Base-by-base conservation (phyloP, 1,140 invertebrate species). In the Cecropterus lyciades region DNA sequence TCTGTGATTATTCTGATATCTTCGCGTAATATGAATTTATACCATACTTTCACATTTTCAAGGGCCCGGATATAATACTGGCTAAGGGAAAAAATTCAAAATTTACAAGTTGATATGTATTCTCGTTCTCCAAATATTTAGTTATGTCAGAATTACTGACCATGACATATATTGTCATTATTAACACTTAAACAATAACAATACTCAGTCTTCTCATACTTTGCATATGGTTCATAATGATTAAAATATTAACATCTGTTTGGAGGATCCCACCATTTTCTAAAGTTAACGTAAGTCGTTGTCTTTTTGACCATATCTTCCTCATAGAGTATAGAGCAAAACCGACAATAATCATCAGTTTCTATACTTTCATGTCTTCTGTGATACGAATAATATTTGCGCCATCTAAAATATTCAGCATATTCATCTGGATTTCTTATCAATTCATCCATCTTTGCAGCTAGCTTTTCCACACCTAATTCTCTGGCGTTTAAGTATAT, bases 401-500 rank as follows among this genome's bases (percentile, higher is more conserved):
- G 33, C 87, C 87, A 91, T 64, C 73, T 74, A 49, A 89, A 91
- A 60, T 78, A 88, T 13, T 87, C 70, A 0, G 72, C 65, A 37
- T 91, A 91, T 5, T 72, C n/a, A 0, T 76, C 70, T 3, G 75
- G 76, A 59, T 83, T 70, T 17, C 73, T 64, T 11, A 91, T 89
- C 8, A 88, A 55, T 14, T 80, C 62, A 43, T 78, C 56, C 79
- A 91, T 89, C 57, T 77, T 77, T 0, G 57, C 59, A 0, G 80
- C 87, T 15, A 91, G 62, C 46, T 76, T 77, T 24, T 74, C 42
- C 3, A 56, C 30, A 7, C 83, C 84, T 3, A 87, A 51, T 40
- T 81, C 69, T 62, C 73, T 74, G 27, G 83, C 88, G 45, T 91
- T 84, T 16, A 91, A 66, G 55, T 91, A 91, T 11, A 84, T 85